Conservation (phyloP, 2,888 invertebrate species). For the Pegoplata infirma region DNA sequence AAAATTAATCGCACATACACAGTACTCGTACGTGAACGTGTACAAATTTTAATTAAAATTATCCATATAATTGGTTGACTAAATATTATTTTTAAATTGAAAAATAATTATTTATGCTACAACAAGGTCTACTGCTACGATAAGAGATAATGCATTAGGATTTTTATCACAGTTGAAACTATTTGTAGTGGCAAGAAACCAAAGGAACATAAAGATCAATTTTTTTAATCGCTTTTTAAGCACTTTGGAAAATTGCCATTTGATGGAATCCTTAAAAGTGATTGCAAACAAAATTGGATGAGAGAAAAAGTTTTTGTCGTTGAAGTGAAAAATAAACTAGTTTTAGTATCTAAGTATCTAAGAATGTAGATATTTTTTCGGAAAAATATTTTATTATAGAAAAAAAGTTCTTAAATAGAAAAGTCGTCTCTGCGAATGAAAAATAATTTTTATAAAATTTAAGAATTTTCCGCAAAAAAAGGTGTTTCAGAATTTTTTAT, state of each 20-base stretch:
- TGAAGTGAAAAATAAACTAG: background rate
- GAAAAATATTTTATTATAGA: too few relatives aligned
- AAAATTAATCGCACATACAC: background rate
- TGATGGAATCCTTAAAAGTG: slow-evolving; percentile 25
- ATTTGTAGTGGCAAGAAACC: too few relatives aligned
- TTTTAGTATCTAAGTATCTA: too few relatives aligned
- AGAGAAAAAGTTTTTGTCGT: background rate
- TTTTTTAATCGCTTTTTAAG: slow-evolving; percentile 51
- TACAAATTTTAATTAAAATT: slow-evolving; percentile 18
- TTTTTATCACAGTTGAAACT: background rate
- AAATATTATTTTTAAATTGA: slow-evolving; percentile 24
- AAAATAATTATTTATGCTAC: slow-evolving; percentile 17
- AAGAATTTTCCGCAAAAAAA: too few relatives aligned
- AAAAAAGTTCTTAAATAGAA: too few relatives aligned
- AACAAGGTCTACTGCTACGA: slow-evolving; percentile 24
- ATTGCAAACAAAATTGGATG: slow-evolving; percentile 2
- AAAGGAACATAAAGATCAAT: slow-evolving; percentile 50
- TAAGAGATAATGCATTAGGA: slow-evolving; percentile 7
- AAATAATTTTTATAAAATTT: too few relatives aligned
- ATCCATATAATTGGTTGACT: background rate
- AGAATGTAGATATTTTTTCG: too few relatives aligned
- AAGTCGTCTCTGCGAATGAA: too few relatives aligned
- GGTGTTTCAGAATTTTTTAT: too few relatives aligned
- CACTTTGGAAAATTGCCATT: slow-evolving; percentile 60
- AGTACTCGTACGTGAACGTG: background rate